Conservation (phyloP, 1,140 invertebrate genomes). For the Mamestra configurata region DNA sequence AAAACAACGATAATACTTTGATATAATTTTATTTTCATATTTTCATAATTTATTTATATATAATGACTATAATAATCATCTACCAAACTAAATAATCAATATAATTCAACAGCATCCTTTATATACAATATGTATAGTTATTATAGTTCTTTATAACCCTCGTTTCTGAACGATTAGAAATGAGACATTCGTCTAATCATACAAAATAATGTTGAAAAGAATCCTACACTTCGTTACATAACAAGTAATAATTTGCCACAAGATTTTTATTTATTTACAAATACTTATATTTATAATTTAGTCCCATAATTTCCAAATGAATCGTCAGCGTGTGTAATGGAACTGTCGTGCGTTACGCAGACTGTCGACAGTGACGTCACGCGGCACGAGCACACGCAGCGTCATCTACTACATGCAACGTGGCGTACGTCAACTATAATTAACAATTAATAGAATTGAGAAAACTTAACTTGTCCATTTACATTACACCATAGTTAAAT, state of each 20-base stretch:
- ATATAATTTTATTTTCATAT: conserved; percentile 86
- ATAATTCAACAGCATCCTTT: conserved; percentile 86
- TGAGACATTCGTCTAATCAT: conserved; percentile 74
- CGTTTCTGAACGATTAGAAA: conserved; percentile 74
- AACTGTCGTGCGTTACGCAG: conserved; percentile 27
- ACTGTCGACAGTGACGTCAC: not conserved
- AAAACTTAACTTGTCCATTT: conserved; percentile 64
- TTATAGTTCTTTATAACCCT: conserved; percentile 70
- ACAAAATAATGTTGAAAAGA: conserved; percentile 81
- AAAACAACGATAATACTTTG: conserved; percentile 66
- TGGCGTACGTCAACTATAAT: conserved; percentile 46
- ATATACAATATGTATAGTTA: conserved; percentile 86
- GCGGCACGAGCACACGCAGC: not conserved
- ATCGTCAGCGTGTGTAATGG: conserved; percentile 60
- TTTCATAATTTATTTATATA: conserved; percentile 84
- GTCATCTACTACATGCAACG: conserved; percentile 5
- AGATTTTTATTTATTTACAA: conserved; percentile 86
- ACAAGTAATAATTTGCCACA: conserved; percentile 87
- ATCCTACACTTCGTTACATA: conserved; percentile 75
- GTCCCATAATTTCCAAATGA: conserved; percentile 85
- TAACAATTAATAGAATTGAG: conserved; percentile 68
- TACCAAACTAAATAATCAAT: conserved; percentile 86
- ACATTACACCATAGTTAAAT: conserved; percentile 30
- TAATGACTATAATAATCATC: conserved; percentile 87
- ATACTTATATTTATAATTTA: conserved; percentile 83